Percentiles rank a stretch among this genome's conserved stretches.
Evolutionary conservation across 2,113 vertebrate species (phyloP).

Genomic region (Silurus glanis): DNA sequence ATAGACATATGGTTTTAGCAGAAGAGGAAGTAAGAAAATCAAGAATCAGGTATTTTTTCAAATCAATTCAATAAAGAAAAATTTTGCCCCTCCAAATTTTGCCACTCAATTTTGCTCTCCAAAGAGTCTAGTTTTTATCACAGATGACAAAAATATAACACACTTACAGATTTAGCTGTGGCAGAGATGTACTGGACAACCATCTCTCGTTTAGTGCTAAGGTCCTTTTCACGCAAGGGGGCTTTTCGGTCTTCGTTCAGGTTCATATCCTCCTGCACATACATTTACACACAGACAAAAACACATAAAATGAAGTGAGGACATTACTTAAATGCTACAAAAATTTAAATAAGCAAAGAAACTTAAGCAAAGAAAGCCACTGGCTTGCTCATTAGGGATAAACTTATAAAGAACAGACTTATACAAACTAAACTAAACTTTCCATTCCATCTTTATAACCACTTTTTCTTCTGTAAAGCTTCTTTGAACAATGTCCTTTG

Average conservation of each 20-base stretch:
- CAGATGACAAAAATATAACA: neutral
- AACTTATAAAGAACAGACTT: no score
- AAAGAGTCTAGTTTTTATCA: neutral
- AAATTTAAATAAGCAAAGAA: neutral
- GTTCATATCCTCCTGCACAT: slow-evolving; percentile 94
- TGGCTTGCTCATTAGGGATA: no score
- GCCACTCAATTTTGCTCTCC: neutral
- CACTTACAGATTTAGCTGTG: slow-evolving; percentile 97
- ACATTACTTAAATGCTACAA: neutral
- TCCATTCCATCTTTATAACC: no score
- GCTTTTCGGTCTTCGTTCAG: slow-evolving; percentile 95
- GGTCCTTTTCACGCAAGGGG: slow-evolving; percentile 89
- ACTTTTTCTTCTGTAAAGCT: no score
- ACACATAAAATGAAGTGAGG: neutral
- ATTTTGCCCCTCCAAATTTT: no score
- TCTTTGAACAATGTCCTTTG: no score
- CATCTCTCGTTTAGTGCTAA: slow-evolving; percentile 94
- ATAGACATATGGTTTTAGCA: slow-evolving; percentile 54
- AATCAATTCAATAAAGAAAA: no score
- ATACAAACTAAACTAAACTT: no score
- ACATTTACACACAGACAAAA: neutral
- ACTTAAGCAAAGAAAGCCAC: neutral
- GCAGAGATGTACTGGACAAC: slow-evolving; percentile 97
- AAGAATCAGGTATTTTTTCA: slow-evolving; percentile 39
- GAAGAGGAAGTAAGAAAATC: slow-evolving; percentile 52